Base-by-base conservation (phyloP, 2,888 invertebrate species). In the Dromius quadrimaculatus region DNA sequence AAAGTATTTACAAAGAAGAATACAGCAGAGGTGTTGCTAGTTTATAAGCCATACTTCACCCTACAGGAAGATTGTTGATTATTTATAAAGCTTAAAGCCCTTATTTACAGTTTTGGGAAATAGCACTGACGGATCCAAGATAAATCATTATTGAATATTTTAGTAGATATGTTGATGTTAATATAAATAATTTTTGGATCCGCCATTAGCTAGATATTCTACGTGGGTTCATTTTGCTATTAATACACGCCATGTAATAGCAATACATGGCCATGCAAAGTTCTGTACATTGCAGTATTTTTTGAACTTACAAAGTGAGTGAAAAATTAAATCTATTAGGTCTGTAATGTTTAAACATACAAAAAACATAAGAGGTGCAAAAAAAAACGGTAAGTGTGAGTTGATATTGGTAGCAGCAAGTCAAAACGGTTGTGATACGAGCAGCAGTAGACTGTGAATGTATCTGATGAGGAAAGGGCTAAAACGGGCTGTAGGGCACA, bases 391-490 rank as follows among this genome's bases (percentile, higher is more conserved):
- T 47, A 47, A 22, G 22, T 47, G 47, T 47, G 47, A 22, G 8
- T 45, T 45, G 45, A 45, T 36, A 36, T 47, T 11, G 23, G 9
- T 22, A 47, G 23, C 47, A 47, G 47, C 47, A 47, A 47, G 11
- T 47, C 47, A n/a, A 47, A 38, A 47, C 23, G 47, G n/a, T 47
- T 20, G 47, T 47, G 47, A 47, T 47, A 47, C 47, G 47, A 47
- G 47, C 47, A 47, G 22, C 22, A 47, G 20, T 47, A 11, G 4
- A 47, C 20, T 47, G 47, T 47, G 11, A 47, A 47, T 20, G n/a
- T 36, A 11, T 36, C 36, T 47, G 47, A 47, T 8, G 47, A 22
- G 23, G 20, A 8, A n/a, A n/a, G n/a, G n/a, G n/a, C n/a, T n/a
- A n/a, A n/a, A 22, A 47, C 41, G n/a, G 47, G 11, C 1, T 36